These are phyloP conservation scores for Prenolepis imparis DNA, from an alignment of 2,888 invertebrate species.

Conservation along the genomic window DNA sequence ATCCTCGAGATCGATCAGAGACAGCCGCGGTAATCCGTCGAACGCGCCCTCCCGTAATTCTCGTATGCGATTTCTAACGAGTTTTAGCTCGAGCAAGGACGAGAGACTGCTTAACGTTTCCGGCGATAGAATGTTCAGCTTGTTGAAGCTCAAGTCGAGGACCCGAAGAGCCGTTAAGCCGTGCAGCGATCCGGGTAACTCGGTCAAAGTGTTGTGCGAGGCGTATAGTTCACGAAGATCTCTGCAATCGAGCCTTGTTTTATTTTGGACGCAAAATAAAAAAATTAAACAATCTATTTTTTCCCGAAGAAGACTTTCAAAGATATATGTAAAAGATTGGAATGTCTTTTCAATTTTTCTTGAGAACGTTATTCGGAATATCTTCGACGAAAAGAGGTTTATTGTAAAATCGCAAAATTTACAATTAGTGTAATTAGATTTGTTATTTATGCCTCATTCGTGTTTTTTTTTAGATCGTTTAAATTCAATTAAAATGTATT, in stretches of 20 bases:
- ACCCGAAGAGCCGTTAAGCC: slow-evolving; percentile 90
- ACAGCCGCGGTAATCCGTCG: slow-evolving; percentile 90
- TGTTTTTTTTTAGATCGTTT: neutral
- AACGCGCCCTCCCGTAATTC: slow-evolving; percentile 92
- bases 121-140: slow-evolving; percentile 90
- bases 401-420: neutral
- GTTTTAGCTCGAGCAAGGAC: slow-evolving; percentile 90
- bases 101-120: slow-evolving; percentile 91
- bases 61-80: slow-evolving; percentile 92
- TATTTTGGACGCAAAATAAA: neutral
- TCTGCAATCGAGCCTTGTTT: slow-evolving; percentile 86
- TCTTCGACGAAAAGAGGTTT: neutral
- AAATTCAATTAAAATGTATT: neutral
- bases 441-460: neutral
- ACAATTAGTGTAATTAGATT: neutral
- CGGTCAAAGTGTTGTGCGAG: slow-evolving; percentile 92
- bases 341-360: neutral
- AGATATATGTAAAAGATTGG: neutral
- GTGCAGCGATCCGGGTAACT: slow-evolving; percentile 91
- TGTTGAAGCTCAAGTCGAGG: slow-evolving; percentile 93
- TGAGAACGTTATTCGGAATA: neutral
- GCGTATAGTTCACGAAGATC: slow-evolving; percentile 92
- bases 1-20: slow-evolving; percentile 92
- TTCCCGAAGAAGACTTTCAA: neutral
- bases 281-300: neutral